phyloP scores from a whole-genome alignment of 2,113 vertebrate genomes.

The Bungarus multicinctus region DNA sequence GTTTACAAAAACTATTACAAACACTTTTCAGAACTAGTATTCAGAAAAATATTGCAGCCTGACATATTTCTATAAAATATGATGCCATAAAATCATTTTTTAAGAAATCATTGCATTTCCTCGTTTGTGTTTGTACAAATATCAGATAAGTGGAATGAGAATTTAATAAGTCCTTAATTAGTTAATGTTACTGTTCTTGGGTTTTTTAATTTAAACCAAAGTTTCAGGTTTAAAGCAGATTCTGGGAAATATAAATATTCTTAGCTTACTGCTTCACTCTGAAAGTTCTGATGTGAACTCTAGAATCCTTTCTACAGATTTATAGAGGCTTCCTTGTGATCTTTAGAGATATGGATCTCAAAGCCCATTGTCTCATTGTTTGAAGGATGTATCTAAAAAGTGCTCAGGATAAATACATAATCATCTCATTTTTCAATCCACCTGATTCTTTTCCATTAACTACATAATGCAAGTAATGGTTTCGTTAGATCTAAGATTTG shows the following conservation, averaged over 20 bases:
- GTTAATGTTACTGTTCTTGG: neutral
- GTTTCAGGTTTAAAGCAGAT: too few relatives aligned
- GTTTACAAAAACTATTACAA: slow-evolving; percentile 1
- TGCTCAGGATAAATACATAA: neutral
- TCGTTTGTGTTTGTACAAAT: neutral
- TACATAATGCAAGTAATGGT: neutral
- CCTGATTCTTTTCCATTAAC: neutral
- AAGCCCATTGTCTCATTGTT: neutral
- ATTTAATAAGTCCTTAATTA: neutral
- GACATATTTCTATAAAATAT: neutral
- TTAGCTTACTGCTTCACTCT: neutral
- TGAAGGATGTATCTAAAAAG: neutral
- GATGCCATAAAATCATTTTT: neutral
- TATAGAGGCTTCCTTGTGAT: neutral
- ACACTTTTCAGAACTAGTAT: neutral
- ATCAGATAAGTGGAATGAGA: neutral
- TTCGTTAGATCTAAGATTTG: neutral
- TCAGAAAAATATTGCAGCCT: neutral
- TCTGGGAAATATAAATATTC: neutral
- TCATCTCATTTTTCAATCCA: neutral
- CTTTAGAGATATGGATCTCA: neutral
- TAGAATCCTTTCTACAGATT: neutral
- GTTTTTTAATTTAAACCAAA: neutral
- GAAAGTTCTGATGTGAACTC: neutral
- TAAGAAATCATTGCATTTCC: neutral